phyloP scores from a whole-genome alignment of 2,113 vertebrate genomes.

The Odocoileus hemionus region DNA sequence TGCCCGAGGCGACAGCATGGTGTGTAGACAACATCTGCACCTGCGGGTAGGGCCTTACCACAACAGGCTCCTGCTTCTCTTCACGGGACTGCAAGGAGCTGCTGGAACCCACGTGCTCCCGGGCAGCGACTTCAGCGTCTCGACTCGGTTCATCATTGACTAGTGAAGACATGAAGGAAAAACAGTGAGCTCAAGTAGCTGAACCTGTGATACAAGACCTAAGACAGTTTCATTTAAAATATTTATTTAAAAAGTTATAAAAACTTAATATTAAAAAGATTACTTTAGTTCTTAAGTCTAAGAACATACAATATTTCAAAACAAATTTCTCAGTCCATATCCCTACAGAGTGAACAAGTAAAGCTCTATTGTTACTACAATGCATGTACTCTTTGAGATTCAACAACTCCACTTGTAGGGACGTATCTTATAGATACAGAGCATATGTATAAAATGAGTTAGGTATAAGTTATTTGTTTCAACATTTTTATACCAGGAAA shows the following conservation, averaged over 20 bases:
- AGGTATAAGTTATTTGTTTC: not conserved
- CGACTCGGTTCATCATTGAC: constrained; percentile 84
- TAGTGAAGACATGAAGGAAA: constrained; percentile 27
- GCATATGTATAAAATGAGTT: not conserved
- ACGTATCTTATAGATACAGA: not conserved
- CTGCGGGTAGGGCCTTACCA: constrained; percentile 96
- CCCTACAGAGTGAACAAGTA: not conserved
- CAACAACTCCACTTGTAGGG: not conserved
- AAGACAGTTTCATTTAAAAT: not conserved
- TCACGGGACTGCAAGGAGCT: constrained; percentile 87
- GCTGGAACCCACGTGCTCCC: constrained; percentile 84
- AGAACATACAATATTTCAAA: not conserved
- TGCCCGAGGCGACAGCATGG: constrained; percentile 87
- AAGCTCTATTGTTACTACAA: not conserved
- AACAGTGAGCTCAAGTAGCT: not conserved
- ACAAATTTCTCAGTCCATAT: not conserved
- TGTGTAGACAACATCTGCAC: constrained; percentile 88
- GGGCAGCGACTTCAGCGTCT: constrained; percentile 86
- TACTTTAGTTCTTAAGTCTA: not conserved
- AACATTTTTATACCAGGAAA: not conserved
- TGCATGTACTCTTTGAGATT: not conserved
- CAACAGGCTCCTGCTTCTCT: constrained; percentile 96
- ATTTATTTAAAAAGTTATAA: not conserved
- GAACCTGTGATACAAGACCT: not conserved
- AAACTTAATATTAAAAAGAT: not conserved